Evolutionary conservation across 2,113 vertebrate species (phyloP).

Genomic region (Clinocottus analis): DNA sequence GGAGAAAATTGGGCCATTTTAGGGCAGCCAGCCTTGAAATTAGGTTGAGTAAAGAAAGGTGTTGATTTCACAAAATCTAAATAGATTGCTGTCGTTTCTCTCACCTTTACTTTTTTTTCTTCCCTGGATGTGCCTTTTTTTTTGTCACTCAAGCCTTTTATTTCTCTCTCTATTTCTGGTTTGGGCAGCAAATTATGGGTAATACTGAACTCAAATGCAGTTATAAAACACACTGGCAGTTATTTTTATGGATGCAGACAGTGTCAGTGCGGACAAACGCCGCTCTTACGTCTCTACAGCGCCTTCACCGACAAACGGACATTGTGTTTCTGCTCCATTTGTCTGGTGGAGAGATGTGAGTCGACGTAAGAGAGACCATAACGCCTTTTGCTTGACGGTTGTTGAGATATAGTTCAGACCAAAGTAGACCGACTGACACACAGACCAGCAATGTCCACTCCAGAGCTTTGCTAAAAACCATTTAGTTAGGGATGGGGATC

Average conservation of each 20-base stretch:
- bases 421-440: neutral
- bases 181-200: constrained; percentile 4
- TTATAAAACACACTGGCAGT: constrained; percentile 23
- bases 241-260: constrained; percentile 17
- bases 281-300: constrained; percentile 26
- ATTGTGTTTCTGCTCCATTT: constrained; percentile 40
- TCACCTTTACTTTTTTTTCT: constrained; percentile 31
- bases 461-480: too few species aligned
- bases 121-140: constrained; percentile 21
- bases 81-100: constrained; percentile 55
- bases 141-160: constrained; percentile 26
- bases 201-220: constrained; percentile 25
- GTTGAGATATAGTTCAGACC: neutral
- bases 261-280: constrained; percentile 12
- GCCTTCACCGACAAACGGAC: constrained; percentile 9
- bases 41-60: constrained; percentile 50
- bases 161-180: neutral
- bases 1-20: constrained; percentile 62
- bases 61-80: constrained; percentile 70
- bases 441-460: neutral
- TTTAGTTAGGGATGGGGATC: neutral
- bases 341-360: constrained; percentile 24
- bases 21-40: constrained; percentile 76
- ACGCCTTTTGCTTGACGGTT: neutral
- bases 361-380: neutral